Evolutionary conservation across 2,113 vertebrate genomes (phyloP), one percentile per base, ranked within the genome.

Genomic region (Physeter macrocephalus): DNA sequence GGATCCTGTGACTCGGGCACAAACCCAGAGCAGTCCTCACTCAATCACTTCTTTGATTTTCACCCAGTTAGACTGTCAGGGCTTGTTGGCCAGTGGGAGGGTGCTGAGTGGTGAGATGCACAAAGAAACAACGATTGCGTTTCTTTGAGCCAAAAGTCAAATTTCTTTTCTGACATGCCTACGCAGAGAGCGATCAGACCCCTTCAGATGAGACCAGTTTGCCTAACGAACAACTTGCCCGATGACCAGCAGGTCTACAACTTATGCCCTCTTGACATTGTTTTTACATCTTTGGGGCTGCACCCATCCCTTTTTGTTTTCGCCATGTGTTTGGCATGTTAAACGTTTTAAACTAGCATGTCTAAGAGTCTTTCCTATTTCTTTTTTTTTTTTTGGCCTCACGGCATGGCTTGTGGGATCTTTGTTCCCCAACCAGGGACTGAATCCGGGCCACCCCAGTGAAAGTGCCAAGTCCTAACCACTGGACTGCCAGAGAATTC

Each of bases 31-130:
- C 83, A 85, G 81, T 69, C 49, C 54, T 95, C 57, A 39, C 92
- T 98, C 78, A 95, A 86, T 96, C 0, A 43, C 74, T 46, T 80
- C 97, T 97, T 97, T 97, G 92, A 94, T 95, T 93, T 94, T 93
- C 92, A 81, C 90, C 88, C 78, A 52, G 72, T 94, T 89, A 93
- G 87, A 71, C 80, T 80, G 85, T 85, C 43, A 64, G 52, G 39
- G 84, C 61, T 43, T 81, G 90, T n/a, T 84, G 90, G 87, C 62
- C 67, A 69, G 95, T 23, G 69, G 93, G 94, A 96, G 84, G 43
- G 72, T 81, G 46, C 59, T 61, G 91, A 78, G 10, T 72, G 67
- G 49, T 29, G 21, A 77, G 78, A 52, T 21, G 86, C 66, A 31
- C 25, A 29, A 75, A 82, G 84, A 84, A 94, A 71, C 10, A n/a